phyloP scores from a whole-genome alignment of 1,140 invertebrate species.

The Sinonovacula constricta region DNA sequence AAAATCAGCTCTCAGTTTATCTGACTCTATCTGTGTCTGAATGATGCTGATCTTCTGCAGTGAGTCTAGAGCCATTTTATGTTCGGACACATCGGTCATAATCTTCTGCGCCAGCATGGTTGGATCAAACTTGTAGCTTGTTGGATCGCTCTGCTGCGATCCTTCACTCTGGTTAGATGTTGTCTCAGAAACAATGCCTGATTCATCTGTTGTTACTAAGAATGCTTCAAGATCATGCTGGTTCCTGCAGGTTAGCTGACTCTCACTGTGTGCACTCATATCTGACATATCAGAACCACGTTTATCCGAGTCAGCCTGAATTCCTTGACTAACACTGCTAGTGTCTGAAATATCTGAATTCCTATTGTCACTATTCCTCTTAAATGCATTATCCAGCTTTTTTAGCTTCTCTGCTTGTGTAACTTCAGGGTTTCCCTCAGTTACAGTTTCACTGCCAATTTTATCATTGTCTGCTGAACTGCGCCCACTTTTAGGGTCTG shows the following conservation, averaged over 20 bases:
- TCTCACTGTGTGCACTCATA: slow-evolving; percentile 31
- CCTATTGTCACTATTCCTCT: slow-evolving; percentile 54
- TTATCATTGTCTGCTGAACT: slow-evolving; percentile 19
- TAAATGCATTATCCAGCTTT: slow-evolving; percentile 23
- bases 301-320: slow-evolving; percentile 43
- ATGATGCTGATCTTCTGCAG: slow-evolving; percentile 67
- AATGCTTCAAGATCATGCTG: slow-evolving; percentile 45
- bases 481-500: background rate
- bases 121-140: slow-evolving; percentile 51
- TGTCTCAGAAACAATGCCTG: slow-evolving; percentile 54
- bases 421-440: slow-evolving; percentile 46
- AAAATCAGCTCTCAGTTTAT: slow-evolving; percentile 44
- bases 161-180: slow-evolving; percentile 62
- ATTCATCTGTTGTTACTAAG: slow-evolving; percentile 53
- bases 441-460: slow-evolving; percentile 46
- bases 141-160: slow-evolving; percentile 57
- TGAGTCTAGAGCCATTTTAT: slow-evolving; percentile 65
- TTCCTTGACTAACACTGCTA: slow-evolving; percentile 60
- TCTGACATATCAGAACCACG: slow-evolving; percentile 44
- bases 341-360: slow-evolving; percentile 60
- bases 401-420: background rate
- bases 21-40: slow-evolving; percentile 17
- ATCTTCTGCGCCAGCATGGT: slow-evolving; percentile 69
- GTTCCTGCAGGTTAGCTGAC: slow-evolving; percentile 41
- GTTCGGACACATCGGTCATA: slow-evolving; percentile 67